Base-by-base conservation (phyloP, 2,797 vertebrate species). In the Notolepis coatsorum region DNA sequence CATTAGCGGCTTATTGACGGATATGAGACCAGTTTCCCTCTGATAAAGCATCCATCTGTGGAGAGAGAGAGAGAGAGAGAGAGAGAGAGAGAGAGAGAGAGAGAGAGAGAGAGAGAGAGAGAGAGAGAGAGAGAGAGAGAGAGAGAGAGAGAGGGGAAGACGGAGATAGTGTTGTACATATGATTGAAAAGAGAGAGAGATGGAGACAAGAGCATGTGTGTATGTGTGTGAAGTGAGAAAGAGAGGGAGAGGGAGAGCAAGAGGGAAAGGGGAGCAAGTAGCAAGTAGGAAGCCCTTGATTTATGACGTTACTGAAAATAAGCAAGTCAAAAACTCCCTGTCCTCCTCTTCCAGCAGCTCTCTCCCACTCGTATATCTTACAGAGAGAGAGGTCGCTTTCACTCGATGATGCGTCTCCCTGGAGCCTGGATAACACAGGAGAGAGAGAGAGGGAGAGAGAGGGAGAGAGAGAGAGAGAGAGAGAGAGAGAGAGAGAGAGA, bases 1-100 rank as follows among this genome's bases (percentile, higher is more conserved):
- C 71, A 90, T 92, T 91, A 92, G 82, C 77, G 79, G 75, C 78
- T 89, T 89, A 90, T 88, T 89, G 90, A 90, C 55, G 81, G 85
- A 84, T 88, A 90, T 87, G 82, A 91, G 84, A 84, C 80, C 51
- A 65, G 75, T 66, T 37, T 13, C 23, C 49, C 38, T 13, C 49
- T 58, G 75, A 81, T 81, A 81, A 75, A 64, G 61, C 58, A 50
- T 68, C 71, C 62, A 68, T 80, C 75, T 64, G 71, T 75, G 73
- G 80, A 77, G 43, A 63, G 68, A 68, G 66, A 39, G 61, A 70
- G 63, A 61, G 41, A 46, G 55, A 31, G 46, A 51, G 62, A 54
- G 65, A 41, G 39, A 18, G 58, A 65, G 49, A 68, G 59, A 46
- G 38, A 55, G 39, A 45, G 25, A 28, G 53, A n/a, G 53, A 5